These are phyloP conservation scores for Eonycteris spelaea DNA, from an alignment of 2,113 vertebrate genomes.

Conservation along the genomic window DNA sequence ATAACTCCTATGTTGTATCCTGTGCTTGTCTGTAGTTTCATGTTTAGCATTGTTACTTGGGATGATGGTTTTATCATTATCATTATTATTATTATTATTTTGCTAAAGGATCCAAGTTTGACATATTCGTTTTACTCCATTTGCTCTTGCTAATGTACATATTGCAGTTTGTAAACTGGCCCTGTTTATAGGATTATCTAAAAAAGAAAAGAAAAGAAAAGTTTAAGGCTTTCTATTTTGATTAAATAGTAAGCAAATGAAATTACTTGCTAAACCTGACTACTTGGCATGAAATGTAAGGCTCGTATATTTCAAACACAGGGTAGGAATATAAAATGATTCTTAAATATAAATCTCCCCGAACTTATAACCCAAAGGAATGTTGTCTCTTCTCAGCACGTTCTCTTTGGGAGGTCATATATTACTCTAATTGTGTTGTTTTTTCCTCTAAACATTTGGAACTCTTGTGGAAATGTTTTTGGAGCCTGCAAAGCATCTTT, in stretches of 20 bases:
- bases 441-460: conserved; percentile 59
- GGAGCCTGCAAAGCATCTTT: conserved; percentile 12
- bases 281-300: background rate
- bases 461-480: conserved; percentile 48
- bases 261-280: background rate
- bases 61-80: background rate
- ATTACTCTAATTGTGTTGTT: conserved; percentile 46
- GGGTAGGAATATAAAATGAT: background rate
- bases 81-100: background rate
- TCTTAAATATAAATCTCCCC: background rate
- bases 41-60: background rate
- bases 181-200: background rate
- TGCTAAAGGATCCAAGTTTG: background rate
- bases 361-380: conserved; percentile 10
- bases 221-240: background rate
- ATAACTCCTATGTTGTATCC: fast-evolving
- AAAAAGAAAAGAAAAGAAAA: background rate
- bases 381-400: background rate
- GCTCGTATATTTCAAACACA: background rate
- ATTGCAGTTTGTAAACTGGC: background rate
- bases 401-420: conserved; percentile 49
- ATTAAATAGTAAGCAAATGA: background rate
- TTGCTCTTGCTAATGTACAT: background rate
- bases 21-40: background rate
- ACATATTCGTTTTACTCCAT: background rate